phyloP scores from a whole-genome alignment of 2,113 vertebrate species.

The Dermatemys mawii region DNA sequence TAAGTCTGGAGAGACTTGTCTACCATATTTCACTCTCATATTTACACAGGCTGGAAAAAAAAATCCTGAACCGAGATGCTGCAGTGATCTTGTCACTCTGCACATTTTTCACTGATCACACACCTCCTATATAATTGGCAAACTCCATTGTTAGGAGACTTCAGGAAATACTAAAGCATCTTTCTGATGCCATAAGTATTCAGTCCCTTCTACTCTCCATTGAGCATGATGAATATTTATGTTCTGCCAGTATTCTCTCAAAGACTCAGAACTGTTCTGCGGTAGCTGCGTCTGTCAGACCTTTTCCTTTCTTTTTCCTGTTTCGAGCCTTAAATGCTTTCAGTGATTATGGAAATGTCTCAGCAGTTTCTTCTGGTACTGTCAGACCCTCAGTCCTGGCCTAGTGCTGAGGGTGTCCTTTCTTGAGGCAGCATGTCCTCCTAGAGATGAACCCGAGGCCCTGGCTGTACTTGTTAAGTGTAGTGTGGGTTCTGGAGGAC shows the following conservation, averaged over 20 bases:
- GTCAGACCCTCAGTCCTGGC: neutral
- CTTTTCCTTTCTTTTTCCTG: slow-evolving; percentile 22
- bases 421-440: neutral
- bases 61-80: slow-evolving; percentile 42
- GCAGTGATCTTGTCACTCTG: slow-evolving; percentile 59
- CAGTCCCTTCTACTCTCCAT: slow-evolving; percentile 38
- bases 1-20: slow-evolving; percentile 53
- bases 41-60: slow-evolving; percentile 43
- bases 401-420: neutral
- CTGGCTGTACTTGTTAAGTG: neutral
- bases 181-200: slow-evolving; percentile 35
- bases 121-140: slow-evolving; percentile 76
- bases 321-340: slow-evolving; percentile 56
- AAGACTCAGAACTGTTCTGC: slow-evolving; percentile 37
- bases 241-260: slow-evolving; percentile 30
- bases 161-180: slow-evolving; percentile 41
- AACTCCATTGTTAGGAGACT: slow-evolving; percentile 65
- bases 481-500: neutral
- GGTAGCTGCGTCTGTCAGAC: slow-evolving; percentile 39
- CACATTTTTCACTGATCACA: slow-evolving; percentile 59
- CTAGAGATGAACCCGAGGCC: neutral
- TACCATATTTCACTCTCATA: slow-evolving; percentile 47
- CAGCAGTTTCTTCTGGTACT: neutral
- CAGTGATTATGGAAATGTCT: slow-evolving; percentile 1
- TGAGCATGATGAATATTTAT: slow-evolving; percentile 73